phyloP scores from a whole-genome alignment of 2,113 vertebrate species.

The Colinus virginianus region DNA sequence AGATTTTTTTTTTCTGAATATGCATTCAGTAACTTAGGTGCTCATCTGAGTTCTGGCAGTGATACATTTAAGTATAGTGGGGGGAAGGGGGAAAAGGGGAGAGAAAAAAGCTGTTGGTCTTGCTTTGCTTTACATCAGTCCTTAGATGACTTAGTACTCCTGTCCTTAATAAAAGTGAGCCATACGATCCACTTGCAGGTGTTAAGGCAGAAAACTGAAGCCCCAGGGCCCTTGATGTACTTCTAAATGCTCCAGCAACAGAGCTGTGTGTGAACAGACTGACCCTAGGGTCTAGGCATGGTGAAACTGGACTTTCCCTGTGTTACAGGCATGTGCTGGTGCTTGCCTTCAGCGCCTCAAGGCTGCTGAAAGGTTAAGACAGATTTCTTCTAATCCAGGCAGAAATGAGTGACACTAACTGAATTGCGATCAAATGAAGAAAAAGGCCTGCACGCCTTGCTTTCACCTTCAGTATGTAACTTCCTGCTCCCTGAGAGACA shows the following conservation, averaged over 20 bases:
- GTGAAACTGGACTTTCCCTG: not conserved
- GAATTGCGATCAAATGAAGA: not conserved
- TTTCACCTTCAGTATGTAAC: not conserved
- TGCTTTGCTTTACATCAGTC: not conserved
- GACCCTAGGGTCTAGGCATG: not conserved
- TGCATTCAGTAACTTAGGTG: not conserved
- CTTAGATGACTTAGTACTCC: not conserved
- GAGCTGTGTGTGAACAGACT: fast-evolving
- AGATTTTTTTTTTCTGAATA: not conserved
- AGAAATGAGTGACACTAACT: not conserved
- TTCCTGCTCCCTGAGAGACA: not conserved
- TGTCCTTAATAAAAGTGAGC: not conserved
- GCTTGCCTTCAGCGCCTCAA: not conserved
- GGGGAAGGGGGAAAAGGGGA: not conserved
- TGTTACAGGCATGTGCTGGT: not conserved
- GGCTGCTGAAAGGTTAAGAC: not conserved
- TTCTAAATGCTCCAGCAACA: not conserved
- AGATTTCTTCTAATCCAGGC: not conserved
- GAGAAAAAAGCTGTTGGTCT: not conserved
- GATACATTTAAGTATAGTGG: not conserved
- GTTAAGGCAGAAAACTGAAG: not conserved
- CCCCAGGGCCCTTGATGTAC: not conserved
- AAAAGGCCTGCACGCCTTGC: not conserved
- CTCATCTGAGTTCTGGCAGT: not conserved
- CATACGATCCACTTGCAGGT: not conserved